A percentile compares a stretch with the other conserved stretches of the same genome.
Conservation (phyloP, 2,888 invertebrate genomes). For the Sepiola atlantica region DNA sequence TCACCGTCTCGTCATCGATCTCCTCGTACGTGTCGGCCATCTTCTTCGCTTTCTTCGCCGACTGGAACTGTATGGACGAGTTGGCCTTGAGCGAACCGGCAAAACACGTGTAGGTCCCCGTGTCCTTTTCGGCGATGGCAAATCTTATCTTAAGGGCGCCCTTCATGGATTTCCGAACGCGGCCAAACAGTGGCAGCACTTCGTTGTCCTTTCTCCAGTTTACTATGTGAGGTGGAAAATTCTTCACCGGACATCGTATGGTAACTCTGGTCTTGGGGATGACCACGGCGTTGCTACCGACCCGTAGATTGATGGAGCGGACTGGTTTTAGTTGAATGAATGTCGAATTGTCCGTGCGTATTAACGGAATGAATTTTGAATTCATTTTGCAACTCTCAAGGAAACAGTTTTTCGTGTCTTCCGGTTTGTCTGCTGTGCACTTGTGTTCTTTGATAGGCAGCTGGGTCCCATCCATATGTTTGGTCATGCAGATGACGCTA, state of each 20-base stretch:
- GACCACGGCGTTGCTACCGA: slow-evolving; percentile 63
- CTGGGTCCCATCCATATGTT: slow-evolving; percentile 54
- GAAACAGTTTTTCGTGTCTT: slow-evolving; percentile 58
- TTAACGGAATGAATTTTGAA: slow-evolving; percentile 56
- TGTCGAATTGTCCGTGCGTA: slow-evolving; percentile 63
- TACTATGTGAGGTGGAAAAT: slow-evolving; percentile 63
- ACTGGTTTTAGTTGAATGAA: slow-evolving; percentile 63
- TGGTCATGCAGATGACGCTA: slow-evolving; percentile 84
- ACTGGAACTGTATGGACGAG: slow-evolving; percentile 61
- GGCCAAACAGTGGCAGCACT: slow-evolving; percentile 61
- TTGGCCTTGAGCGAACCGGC: slow-evolving; percentile 61
- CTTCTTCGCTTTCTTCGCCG: slow-evolving; percentile 58
- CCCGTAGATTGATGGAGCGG: slow-evolving; percentile 58
- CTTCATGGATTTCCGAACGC: slow-evolving; percentile 60
- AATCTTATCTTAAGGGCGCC: slow-evolving; percentile 63
- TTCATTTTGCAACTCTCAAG: slow-evolving; percentile 57
- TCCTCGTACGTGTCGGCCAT: slow-evolving; percentile 50
- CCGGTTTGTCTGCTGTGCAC: slow-evolving; percentile 60
- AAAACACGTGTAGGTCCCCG: slow-evolving; percentile 64
- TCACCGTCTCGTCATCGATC: background rate
- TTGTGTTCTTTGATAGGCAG: slow-evolving; percentile 59
- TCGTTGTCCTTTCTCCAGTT: slow-evolving; percentile 67
- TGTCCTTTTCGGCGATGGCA: slow-evolving; percentile 61
- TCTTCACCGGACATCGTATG: slow-evolving; percentile 66
- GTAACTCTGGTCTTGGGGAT: slow-evolving; percentile 66